A percentile compares a stretch with the other conserved stretches of the same genome.
phyloP scores from a whole-genome alignment of 1,140 invertebrate genomes.

The Penaeus chinensis region DNA sequence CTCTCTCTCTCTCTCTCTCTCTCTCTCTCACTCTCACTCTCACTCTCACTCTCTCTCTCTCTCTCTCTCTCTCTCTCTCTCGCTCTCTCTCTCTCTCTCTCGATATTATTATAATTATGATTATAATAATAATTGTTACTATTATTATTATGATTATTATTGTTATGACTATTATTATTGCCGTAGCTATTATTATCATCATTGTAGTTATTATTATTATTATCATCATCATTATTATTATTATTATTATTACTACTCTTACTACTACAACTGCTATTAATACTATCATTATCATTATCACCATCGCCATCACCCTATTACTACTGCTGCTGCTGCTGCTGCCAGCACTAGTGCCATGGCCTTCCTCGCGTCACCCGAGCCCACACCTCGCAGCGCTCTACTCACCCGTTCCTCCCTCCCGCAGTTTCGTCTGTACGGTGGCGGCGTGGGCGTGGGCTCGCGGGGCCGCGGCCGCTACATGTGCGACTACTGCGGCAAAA shows the following conservation, averaged over 20 bases:
- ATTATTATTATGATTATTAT: conserved; percentile 3
- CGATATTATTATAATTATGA: background rate
- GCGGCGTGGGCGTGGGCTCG: background rate
- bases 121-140: background rate
- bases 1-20: no score
- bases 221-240: no score
- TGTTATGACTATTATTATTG: background rate
- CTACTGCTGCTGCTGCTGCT: no score
- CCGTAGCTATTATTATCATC: no score
- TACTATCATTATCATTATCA: no score
- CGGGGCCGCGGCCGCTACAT: conserved; percentile 20
- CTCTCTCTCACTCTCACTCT: background rate
- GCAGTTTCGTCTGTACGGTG: background rate
- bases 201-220: no score
- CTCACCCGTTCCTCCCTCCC: background rate
- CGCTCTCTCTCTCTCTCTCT: conserved; percentile 29
- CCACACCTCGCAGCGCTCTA: no score
- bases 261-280: no score
- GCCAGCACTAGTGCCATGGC: no score
- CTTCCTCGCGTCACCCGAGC: no score
- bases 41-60: background rate
- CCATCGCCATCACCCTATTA: no score
- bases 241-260: no score
- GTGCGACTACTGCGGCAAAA: conserved; percentile 40
- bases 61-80: conserved; percentile 31